Base-by-base conservation (phyloP, 2,113 vertebrate genomes). In the Sisor rabdophorus region DNA sequence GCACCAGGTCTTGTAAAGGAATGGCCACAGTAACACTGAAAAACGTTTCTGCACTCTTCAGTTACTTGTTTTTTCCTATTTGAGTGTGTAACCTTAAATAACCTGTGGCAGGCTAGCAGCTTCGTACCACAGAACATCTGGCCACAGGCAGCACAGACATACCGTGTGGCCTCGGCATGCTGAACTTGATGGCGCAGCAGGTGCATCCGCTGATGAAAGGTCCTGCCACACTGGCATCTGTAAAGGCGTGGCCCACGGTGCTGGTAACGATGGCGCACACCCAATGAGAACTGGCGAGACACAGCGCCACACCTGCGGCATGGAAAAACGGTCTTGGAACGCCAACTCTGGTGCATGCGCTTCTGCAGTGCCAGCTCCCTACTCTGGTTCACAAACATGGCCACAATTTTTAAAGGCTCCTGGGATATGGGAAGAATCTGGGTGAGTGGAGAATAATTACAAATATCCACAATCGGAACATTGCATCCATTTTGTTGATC, bases 141-240 rank as follows among this genome's bases (percentile, higher is more conserved):
- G 20, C 87, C 87, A 1, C 93, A 94, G 76, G 84, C 71, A 2
- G 87, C 86, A 3, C 93, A 94, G 75, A 93, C 89, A 75, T 92
- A 93, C 61, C 82, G 85, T 0, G 83, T 78, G 17, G 86, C 86
- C 74, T 91, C 91, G 0, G 92, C 88, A 3, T 93, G 92, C 78
- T 87, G 89, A 26, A 93, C 58, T 56, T 92, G 91, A 47, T 93
- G 93, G 0, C 91, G 85, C 75, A 93, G 86, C 20, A 93, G 88
- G 75, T 94, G 90, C 8, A 93, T 85, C 4, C 52, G 87, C 36
- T 85, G 85, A 48, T 83, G 85, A 63, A 92, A 92, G 0, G 86
- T 61, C 22, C 90, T 83, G 3, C 93, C 92, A 0, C 93, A 94
- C 22, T 88, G 85, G 79, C 93, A 93, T 4, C 64, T 87, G 85